phyloP scores from a whole-genome alignment of 2,113 vertebrate species.

The Acrocephalus kingi region DNA sequence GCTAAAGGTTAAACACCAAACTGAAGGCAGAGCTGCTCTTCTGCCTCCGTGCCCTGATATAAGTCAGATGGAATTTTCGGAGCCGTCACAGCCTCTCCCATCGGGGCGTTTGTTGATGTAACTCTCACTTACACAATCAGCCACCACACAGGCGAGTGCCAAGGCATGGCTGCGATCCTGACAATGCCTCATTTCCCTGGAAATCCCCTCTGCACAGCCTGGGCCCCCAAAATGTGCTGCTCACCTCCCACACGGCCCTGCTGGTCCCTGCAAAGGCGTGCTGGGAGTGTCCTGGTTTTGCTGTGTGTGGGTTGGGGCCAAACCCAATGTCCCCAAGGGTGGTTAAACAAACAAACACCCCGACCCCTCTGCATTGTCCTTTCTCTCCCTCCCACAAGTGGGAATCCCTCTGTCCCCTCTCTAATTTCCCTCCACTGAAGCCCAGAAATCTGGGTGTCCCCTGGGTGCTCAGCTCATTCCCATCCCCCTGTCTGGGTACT shows the following conservation, averaged over 20 bases:
- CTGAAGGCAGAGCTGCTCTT: background rate
- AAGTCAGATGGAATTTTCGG: conserved; percentile 34
- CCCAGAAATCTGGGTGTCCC: background rate
- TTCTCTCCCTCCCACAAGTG: background rate
- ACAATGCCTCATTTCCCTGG: background rate
- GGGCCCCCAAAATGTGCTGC: background rate
- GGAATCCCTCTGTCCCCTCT: background rate
- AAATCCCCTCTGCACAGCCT: background rate
- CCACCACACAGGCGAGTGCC: background rate
- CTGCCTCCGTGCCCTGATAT: background rate
- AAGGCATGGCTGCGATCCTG: background rate
- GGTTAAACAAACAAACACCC: background rate
- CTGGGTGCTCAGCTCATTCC: background rate
- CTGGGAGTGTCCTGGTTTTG: background rate
- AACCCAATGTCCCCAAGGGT: background rate
- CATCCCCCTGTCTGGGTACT: background rate
- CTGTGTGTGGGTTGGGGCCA: accelerated
- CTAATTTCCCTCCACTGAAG: background rate
- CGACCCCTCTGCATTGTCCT: accelerated
- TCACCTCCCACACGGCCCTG: accelerated
- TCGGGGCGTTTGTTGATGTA: background rate
- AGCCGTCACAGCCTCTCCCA: background rate
- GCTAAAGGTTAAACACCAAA: background rate
- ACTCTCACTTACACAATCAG: background rate
- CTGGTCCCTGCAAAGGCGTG: background rate